phyloP scores from a whole-genome alignment of 2,113 vertebrate species.

The Trogon melanurus region DNA sequence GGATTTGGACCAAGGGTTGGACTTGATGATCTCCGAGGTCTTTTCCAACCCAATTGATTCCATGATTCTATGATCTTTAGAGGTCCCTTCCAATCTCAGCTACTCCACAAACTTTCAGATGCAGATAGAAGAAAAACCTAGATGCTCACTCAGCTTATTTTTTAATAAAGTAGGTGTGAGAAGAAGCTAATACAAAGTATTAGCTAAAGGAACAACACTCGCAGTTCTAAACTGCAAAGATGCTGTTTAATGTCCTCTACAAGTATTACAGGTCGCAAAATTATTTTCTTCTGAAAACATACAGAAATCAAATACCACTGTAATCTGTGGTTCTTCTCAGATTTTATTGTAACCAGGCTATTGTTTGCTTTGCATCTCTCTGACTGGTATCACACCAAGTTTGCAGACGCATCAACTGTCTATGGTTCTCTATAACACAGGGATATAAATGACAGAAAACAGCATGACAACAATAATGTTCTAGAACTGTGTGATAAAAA shows the following conservation, averaged over 20 bases:
- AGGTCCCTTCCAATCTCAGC: not conserved
- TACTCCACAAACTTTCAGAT: not conserved
- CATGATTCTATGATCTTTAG: not conserved
- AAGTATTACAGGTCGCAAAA: not conserved
- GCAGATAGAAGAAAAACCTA: not conserved
- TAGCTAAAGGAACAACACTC: not conserved
- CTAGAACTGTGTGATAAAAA: not conserved
- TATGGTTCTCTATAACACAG: not conserved
- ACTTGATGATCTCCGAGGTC: no score
- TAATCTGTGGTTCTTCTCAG: not conserved
- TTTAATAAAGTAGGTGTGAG: not conserved
- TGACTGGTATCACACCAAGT: not conserved
- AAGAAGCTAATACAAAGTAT: not conserved
- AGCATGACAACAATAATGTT: not conserved
- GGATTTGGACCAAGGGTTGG: no score
- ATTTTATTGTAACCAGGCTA: not conserved
- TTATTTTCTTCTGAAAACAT: not conserved
- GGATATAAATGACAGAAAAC: not conserved
- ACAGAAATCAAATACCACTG: not conserved
- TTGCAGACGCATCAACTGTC: not conserved
- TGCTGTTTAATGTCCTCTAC: not conserved
- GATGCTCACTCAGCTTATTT: not conserved
- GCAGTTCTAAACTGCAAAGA: conserved; percentile 14
- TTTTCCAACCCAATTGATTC: no score
- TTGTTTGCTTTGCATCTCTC: not conserved